phyloP scores from a whole-genome alignment of 2,797 vertebrate species.

The Pelodytes ibericus region DNA sequence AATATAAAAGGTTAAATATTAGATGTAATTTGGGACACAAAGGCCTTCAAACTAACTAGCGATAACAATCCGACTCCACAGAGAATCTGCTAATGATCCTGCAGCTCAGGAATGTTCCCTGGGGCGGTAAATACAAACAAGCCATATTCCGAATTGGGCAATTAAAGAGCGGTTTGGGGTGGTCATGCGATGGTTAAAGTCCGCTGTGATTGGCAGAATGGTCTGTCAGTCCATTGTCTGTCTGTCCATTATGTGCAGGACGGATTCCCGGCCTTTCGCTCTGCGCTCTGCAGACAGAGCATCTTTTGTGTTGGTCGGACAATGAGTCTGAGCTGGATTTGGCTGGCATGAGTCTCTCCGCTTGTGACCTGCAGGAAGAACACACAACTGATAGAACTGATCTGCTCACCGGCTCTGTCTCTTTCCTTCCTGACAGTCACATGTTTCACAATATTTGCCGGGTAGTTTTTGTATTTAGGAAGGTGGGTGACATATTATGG shows the following conservation, averaged over 20 bases:
- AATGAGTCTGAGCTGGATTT: slow-evolving; percentile 81
- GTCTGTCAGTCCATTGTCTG: slow-evolving; percentile 54
- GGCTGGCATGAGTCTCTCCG: slow-evolving; percentile 68
- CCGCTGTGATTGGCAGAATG: neutral
- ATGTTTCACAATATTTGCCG: too few species aligned
- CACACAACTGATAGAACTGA: too few species aligned
- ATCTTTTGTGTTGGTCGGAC: slow-evolving; percentile 86
- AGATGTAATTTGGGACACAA: too few species aligned
- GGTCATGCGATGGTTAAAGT: neutral
- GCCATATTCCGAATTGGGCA: neutral
- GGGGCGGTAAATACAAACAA: slow-evolving; percentile 27
- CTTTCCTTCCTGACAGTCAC: too few species aligned
- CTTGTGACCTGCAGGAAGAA: slow-evolving; percentile 52
- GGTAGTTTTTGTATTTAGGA: too few species aligned
- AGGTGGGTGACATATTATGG: too few species aligned
- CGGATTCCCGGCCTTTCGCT: slow-evolving; percentile 68
- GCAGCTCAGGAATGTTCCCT: slow-evolving; percentile 12
- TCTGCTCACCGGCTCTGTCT: too few species aligned
- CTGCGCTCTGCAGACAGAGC: slow-evolving; percentile 77
- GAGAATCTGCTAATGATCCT: slow-evolving; percentile 33
- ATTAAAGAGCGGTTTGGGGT: neutral
- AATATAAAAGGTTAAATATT: too few species aligned
- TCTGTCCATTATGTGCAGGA: slow-evolving; percentile 1
- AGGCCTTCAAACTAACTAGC: too few species aligned
- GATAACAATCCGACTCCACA: too few species aligned